Base-by-base conservation (phyloP, 2,113 vertebrate species). In the Aptenodytes forsteri region DNA sequence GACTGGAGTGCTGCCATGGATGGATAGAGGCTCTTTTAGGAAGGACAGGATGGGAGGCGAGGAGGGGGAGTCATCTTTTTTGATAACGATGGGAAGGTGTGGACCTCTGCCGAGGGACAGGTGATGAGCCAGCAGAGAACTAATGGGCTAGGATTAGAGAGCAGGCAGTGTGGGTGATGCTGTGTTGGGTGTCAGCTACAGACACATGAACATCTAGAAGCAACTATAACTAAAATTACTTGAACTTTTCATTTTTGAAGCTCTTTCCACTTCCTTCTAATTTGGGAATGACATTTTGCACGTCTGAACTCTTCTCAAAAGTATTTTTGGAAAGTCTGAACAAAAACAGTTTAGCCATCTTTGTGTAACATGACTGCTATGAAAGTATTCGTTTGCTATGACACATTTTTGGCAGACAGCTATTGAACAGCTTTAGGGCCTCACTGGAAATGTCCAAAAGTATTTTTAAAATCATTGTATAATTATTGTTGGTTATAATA, bases 281-380 rank as follows among this genome's bases (percentile, higher is more conserved):
- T 92, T 87, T 91, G 76, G 56, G 80, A 93, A 67, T 96, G 96
- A 95, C 94, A 97, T 93, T 95, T 96, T 88, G 75, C 36, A 64
- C 83, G 77, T 66, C 80, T 95, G 52, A 86, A 70, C 85, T 84
- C 71, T 69, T 77, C 85, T 94, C 85, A 89, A 78, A 92, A 92
- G 55, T 94, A 95, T 92, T 97, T 97, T 92, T 93, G 94, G 92
- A 64, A 94, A 47, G 76, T 90, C 86, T 92, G 92, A 97, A 88
- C 67, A 81, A 94, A 97, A 96, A 7, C 85, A 89, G 80, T 92
- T 64, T 66, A 71, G 83, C 90, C 90, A 75, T 93, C 83, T 71
- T 85, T 77, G 82, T 77, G 76, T 79, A 88, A 88, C 88, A 82
- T 38, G 66, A 86, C 46, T 79, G 92, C 92, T 89, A 65, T 47